Conservation (phyloP, 2,113 vertebrate species). For the Tetrao urogallus region DNA sequence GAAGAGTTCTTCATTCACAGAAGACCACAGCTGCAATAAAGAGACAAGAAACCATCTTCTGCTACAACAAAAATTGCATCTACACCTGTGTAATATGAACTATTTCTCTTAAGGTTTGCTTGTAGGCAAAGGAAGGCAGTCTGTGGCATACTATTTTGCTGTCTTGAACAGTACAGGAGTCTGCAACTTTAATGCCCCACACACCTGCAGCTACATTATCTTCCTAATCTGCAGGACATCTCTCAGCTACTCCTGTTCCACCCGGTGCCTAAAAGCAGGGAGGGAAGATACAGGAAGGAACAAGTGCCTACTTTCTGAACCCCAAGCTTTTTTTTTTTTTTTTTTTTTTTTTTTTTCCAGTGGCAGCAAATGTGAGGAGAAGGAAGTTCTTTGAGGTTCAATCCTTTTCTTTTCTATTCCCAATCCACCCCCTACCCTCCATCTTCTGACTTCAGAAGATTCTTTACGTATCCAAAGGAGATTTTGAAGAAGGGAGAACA, state of each 20-base stretch:
- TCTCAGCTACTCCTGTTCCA: neutral
- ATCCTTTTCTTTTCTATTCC: neutral
- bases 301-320: neutral
- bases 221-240: neutral
- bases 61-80: neutral
- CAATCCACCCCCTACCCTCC: neutral
- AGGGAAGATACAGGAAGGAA: neutral
- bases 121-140: neutral
- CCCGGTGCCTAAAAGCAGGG: neutral
- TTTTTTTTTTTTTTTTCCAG: neutral
- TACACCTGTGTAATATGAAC: neutral
- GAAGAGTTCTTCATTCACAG: neutral
- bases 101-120: neutral
- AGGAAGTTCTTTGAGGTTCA: neutral
- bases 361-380: neutral
- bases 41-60: neutral
- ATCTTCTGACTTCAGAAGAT: neutral
- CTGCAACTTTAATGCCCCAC: neutral
- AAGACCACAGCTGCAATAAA: neutral
- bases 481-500: neutral
- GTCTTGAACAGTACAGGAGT: neutral
- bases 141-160: neutral
- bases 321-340: neutral
- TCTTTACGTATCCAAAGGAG: neutral
- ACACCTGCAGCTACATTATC: neutral